Percentiles rank a stretch among this genome's conserved stretches.
Evolutionary conservation across 1,140 invertebrate species (phyloP).

Genomic region (Acromyrmex echinatior): DNA sequence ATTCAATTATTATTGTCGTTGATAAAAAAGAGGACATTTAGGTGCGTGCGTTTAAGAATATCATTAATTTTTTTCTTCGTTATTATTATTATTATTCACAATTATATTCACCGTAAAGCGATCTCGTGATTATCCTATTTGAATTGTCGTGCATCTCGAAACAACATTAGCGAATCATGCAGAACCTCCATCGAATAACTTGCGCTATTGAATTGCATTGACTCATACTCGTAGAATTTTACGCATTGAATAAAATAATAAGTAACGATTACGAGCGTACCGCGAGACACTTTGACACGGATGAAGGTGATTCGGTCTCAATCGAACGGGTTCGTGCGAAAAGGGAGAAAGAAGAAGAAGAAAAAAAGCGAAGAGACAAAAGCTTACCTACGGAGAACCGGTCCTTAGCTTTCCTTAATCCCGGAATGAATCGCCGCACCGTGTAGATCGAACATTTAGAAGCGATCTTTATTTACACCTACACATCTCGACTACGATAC

Average conservation of each 20-base stretch:
- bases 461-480: conserved; percentile 42
- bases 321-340: conserved; percentile 11
- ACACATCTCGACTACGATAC: neutral
- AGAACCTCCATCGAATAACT: conserved; percentile 1
- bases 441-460: conserved; percentile 33
- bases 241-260: conserved; percentile 39
- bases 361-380: conserved; percentile 26
- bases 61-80: neutral
- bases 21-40: too few species aligned
- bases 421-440: conserved; percentile 25
- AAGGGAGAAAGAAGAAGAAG: neutral
- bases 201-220: conserved; percentile 15
- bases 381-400: conserved; percentile 32
- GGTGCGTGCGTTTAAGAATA: neutral
- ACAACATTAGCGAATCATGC: neutral
- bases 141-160: neutral
- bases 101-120: neutral
- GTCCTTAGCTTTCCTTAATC: conserved; percentile 44
- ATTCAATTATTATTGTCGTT: neutral
- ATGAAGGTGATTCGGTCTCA: conserved; percentile 21
- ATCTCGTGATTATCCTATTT: neutral
- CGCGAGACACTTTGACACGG: conserved; percentile 32
- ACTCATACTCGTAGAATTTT: conserved; percentile 9
- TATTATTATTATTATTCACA: neutral
- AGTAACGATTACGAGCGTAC: conserved; percentile 31